Evolutionary conservation across 2,113 vertebrate genomes (phyloP).

Genomic region (Calidris pygmaea): DNA sequence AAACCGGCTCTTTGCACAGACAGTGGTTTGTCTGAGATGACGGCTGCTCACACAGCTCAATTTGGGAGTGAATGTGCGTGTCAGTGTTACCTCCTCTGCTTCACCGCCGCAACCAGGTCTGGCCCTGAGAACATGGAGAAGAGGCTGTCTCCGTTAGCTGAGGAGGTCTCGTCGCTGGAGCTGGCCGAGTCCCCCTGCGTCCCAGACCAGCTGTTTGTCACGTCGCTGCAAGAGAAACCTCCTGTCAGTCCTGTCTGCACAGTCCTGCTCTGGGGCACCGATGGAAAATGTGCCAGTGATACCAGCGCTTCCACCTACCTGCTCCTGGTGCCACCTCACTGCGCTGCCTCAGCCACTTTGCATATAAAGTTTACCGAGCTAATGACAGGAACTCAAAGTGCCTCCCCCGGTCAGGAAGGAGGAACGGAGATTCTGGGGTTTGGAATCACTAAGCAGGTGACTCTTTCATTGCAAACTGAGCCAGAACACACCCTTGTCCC

Average conservation of each 20-base stretch:
- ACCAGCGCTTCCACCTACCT: background rate
- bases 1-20: background rate
- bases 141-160: conserved; percentile 95
- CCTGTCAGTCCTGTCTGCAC: background rate
- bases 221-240: conserved; percentile 80
- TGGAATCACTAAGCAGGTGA: background rate
- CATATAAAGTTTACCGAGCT: background rate
- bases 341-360: background rate
- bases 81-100: conserved; percentile 85
- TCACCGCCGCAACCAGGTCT: conserved; percentile 96
- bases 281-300: background rate
- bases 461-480: background rate
- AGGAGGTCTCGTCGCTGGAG: conserved; percentile 96
- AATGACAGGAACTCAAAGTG: background rate
- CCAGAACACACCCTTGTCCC: background rate
- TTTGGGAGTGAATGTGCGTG: background rate
- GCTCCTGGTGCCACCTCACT: background rate
- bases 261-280: too few relatives aligned
- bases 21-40: background rate
- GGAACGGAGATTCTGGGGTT: background rate
- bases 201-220: conserved; percentile 91
- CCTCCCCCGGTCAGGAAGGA: background rate
- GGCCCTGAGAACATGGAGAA: conserved; percentile 99
- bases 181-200: conserved; percentile 96
- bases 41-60: background rate